Conservation (phyloP, 1,140 invertebrate genomes). For the Delia radicum region DNA sequence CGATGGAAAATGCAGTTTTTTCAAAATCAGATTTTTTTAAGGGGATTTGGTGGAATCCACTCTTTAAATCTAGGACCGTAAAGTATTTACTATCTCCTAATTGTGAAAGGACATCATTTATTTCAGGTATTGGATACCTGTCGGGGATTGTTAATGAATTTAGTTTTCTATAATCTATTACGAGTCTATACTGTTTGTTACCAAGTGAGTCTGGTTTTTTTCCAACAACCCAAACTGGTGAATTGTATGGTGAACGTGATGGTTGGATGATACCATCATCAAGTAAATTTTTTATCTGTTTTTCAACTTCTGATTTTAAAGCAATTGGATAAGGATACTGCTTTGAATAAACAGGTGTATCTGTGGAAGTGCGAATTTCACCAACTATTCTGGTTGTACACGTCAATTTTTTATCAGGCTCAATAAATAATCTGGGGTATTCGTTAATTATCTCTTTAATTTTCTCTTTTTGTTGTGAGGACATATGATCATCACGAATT, state of each 20-base stretch:
- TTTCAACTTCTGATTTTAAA: constrained; percentile 30
- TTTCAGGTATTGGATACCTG: constrained; percentile 59
- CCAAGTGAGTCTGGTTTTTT: constrained; percentile 32
- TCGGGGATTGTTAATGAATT: constrained; percentile 52
- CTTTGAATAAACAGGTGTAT: constrained; percentile 31
- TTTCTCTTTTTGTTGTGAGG: background rate
- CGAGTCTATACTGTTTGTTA: constrained; percentile 46
- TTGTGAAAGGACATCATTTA: constrained; percentile 57
- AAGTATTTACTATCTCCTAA: constrained; percentile 54
- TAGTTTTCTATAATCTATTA: constrained; percentile 46
- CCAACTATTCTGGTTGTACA: constrained; percentile 32
- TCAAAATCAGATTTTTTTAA: constrained; percentile 38
- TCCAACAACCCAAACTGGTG: constrained; percentile 31
- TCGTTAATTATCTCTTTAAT: background rate
- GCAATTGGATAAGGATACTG: constrained; percentile 30
- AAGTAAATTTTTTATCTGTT: constrained; percentile 32
- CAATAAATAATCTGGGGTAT: constrained; percentile 24
- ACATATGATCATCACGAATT: constrained; percentile 17
- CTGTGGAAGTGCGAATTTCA: constrained; percentile 30
- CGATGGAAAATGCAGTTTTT: no score
- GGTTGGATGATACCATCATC: constrained; percentile 33
- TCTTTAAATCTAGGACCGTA: constrained; percentile 55
- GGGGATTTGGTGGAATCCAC: constrained; percentile 57
- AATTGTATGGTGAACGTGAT: constrained; percentile 33
- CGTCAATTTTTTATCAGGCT: constrained; percentile 30